These are phyloP conservation scores for Bhutanitis thaidina DNA, from an alignment of 2,888 invertebrate genomes.

Conservation along the genomic window DNA sequence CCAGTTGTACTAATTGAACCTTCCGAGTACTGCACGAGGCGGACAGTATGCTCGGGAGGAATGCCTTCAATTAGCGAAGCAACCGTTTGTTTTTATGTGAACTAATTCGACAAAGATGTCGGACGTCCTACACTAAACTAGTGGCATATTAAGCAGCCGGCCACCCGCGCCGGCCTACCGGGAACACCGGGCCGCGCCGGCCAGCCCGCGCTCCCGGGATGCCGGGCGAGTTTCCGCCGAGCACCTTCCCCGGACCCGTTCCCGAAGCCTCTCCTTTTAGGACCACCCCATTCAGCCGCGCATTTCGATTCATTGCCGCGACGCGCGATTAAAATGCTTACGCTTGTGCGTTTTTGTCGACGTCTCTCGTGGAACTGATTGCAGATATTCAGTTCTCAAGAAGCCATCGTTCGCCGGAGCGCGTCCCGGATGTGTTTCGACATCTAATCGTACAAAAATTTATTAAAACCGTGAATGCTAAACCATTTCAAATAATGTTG, in stretches of 20 bases:
- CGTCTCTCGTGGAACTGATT: conserved; percentile 11
- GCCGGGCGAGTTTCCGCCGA: background rate
- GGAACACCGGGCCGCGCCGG: background rate
- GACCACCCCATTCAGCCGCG: conserved; percentile 12
- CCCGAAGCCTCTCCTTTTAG: conserved; percentile 19
- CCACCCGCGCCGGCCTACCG: conserved; percentile 8
- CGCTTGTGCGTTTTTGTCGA: conserved; percentile 5
- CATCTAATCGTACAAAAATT: too few relatives aligned
- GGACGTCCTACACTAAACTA: background rate
- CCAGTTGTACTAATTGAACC: too few relatives aligned
- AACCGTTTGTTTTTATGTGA: background rate
- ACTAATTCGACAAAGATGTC: background rate
- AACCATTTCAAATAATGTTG: too few relatives aligned
- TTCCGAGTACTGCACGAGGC: too few relatives aligned
- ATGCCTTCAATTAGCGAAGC: background rate
- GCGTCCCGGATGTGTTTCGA: conserved; percentile 1
- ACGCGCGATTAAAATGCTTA: conserved; percentile 6
- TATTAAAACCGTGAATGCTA: too few relatives aligned
- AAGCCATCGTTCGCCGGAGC: background rate
- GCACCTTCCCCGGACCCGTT: conserved; percentile 13
- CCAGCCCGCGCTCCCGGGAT: background rate
- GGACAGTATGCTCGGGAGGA: too few relatives aligned
- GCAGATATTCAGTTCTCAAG: background rate
- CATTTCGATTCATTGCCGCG: conserved; percentile 16
- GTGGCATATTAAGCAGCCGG: background rate